These are phyloP conservation scores for Nasonia giraulti DNA, from an alignment of 1,140 invertebrate genomes.

Conservation along the genomic window DNA sequence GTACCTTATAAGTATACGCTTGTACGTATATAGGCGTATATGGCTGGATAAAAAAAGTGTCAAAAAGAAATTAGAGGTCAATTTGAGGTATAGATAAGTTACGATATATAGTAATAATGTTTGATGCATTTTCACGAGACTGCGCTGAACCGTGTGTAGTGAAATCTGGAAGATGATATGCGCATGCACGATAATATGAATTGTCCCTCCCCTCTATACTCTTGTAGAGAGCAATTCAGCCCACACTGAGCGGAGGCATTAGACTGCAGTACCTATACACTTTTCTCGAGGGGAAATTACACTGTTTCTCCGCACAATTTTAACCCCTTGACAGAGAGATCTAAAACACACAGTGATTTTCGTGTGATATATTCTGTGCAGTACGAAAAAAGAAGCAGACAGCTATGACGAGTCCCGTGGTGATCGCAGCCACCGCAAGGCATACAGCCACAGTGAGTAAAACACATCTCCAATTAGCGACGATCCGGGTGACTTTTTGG, in stretches of 20 bases:
- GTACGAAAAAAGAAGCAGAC: slow-evolving; percentile 55
- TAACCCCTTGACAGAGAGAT: background rate
- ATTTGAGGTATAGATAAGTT: background rate
- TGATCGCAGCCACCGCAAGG: slow-evolving; percentile 84
- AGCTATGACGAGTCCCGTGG: slow-evolving; percentile 80
- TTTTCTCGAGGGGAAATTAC: too few species aligned
- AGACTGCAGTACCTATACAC: too few species aligned
- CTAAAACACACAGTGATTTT: slow-evolving; percentile 47
- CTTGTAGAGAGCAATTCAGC: background rate
- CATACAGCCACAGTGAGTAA: slow-evolving; percentile 85
- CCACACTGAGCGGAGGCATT: background rate
- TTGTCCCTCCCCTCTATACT: too few species aligned
- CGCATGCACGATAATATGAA: slow-evolving; percentile 34
- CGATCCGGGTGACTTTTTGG: slow-evolving; percentile 3
- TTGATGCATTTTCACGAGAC: background rate
- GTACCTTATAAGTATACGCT: background rate
- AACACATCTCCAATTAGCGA: background rate
- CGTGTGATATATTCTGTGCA: slow-evolving; percentile 54
- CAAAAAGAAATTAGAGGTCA: background rate
- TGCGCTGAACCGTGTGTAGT: slow-evolving; percentile 4
- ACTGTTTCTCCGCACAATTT: background rate
- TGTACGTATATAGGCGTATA: background rate
- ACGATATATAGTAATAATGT: background rate
- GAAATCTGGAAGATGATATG: slow-evolving; percentile 27
- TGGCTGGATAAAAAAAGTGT: background rate